A percentile compares a stretch with the other conserved stretches of the same genome.
Conservation (phyloP, 35 echinoderm and acorn worm species). For the Lytechinus variegatus region DNA sequence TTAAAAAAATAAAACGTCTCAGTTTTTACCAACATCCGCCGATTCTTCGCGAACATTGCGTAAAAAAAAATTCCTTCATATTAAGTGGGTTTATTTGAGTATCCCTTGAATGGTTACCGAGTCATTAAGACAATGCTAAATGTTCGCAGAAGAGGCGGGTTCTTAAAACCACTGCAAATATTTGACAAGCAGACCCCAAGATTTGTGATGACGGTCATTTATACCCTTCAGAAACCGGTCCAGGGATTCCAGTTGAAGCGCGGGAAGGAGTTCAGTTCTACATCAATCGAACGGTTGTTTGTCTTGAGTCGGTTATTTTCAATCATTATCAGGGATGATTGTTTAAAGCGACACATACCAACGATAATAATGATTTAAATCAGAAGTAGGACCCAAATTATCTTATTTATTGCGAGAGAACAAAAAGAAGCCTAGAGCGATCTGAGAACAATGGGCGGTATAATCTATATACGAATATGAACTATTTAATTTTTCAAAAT, state of each 20-base stretch:
- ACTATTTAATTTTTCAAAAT: too few species aligned
- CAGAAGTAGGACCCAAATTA: background rate
- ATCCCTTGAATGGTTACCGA: background rate
- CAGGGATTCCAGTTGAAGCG: background rate
- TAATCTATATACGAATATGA: too few species aligned
- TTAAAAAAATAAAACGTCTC: too few species aligned
- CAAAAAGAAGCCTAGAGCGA: too few species aligned
- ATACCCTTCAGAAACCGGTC: background rate
- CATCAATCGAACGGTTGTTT: background rate
- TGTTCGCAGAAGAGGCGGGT: background rate
- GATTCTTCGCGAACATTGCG: too few species aligned
- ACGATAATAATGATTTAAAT: background rate
- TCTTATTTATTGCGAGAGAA: too few species aligned
- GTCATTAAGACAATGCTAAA: slow-evolving; percentile 13
- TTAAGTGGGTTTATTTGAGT: background rate
- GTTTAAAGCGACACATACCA: background rate
- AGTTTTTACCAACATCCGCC: too few species aligned
- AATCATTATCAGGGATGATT: background rate
- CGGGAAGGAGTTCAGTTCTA: background rate
- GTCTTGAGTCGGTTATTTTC: background rate
- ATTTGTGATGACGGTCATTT: background rate
- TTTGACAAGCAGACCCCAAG: background rate
- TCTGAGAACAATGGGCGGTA: too few species aligned
- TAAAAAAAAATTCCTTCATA: background rate
- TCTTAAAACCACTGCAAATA: slow-evolving; percentile 5